These are phyloP conservation scores for Steatornis caripensis DNA, from an alignment of 2,113 vertebrate genomes.

Conservation along the genomic window DNA sequence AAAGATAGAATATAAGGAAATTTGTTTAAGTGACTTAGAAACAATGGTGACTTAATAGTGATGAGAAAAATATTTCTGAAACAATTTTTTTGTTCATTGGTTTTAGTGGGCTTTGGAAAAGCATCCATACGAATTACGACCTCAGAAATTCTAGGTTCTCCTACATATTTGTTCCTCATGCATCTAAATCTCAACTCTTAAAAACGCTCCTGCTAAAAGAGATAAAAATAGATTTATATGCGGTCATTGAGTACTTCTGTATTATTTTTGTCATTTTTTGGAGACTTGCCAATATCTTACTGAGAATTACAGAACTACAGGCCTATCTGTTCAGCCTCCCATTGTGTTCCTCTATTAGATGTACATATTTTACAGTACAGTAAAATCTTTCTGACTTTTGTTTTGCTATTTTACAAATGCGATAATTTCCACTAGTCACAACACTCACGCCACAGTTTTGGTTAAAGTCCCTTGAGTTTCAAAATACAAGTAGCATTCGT, in stretches of 20 bases:
- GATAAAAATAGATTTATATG: not conserved
- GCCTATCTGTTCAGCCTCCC: not conserved
- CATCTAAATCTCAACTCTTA: not conserved
- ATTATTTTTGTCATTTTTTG: not conserved
- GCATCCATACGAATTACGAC: not conserved
- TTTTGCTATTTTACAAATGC: not conserved
- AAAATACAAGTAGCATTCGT: not conserved
- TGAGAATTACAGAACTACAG: not conserved
- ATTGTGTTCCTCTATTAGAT: not conserved
- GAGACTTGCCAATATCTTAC: not conserved
- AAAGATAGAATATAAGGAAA: not conserved
- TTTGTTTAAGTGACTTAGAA: not conserved
- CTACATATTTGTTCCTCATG: not conserved
- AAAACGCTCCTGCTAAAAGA: not conserved
- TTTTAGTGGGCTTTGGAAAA: not conserved
- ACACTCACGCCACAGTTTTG: not conserved
- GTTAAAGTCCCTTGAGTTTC: not conserved
- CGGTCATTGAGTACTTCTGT: not conserved
- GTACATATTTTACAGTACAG: not conserved
- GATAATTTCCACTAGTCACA: not conserved
- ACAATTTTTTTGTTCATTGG: accelerated
- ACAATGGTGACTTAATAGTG: not conserved
- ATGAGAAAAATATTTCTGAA: not conserved
- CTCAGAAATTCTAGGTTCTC: not conserved
- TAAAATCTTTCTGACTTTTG: not conserved